Base-by-base conservation (phyloP, 2,888 invertebrate species). In the Adelognathus sp. region DNA sequence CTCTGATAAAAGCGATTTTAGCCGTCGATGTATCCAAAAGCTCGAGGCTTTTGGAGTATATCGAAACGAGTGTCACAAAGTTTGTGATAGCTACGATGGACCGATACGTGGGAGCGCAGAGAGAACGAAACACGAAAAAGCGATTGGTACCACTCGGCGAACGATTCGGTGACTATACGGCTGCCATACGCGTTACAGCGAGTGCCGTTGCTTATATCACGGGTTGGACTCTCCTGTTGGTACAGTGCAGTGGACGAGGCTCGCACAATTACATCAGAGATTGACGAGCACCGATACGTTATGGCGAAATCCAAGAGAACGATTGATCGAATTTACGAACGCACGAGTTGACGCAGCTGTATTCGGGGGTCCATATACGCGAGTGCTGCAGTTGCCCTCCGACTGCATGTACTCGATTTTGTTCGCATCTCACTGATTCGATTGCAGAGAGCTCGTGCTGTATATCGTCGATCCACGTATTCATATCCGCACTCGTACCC, bases 261-360 rank as follows among this genome's bases (percentile, higher is more conserved):
- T 70, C 78, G 78, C 64, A 72, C 76, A 80, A 79, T 82, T 79
- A 76, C 61, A 73, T 54, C 69, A 29, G 76, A 70, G 76, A 82
- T 82, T 79, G 80, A 76, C 74, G 79, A 76, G 76, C 52, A 69
- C 58, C 79, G 72, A 79, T 82, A 67, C 73, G 67, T 73, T 73
- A 64, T 56, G 56, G 52, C 18, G 36, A 56, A 21, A 39, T 61
- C 56, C 54, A 44, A 56, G 66, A 31, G 46, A 24, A 24, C 50
- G 44, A 66, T 24, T 18, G 52, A 72, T 60, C 54, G 73, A 39
- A 74, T 63, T 76, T 67, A 41, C 50, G 21, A 75, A 63, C 70
- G 63, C 33, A 41, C 58, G 56, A 76, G 11, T 21, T 24, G n/a
- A n/a, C n/a, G 64, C 36, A 7, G 46, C 31, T 54, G 36, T 50